Conservation (phyloP, 1,140 invertebrate genomes). For the Lepidostoma basale region DNA sequence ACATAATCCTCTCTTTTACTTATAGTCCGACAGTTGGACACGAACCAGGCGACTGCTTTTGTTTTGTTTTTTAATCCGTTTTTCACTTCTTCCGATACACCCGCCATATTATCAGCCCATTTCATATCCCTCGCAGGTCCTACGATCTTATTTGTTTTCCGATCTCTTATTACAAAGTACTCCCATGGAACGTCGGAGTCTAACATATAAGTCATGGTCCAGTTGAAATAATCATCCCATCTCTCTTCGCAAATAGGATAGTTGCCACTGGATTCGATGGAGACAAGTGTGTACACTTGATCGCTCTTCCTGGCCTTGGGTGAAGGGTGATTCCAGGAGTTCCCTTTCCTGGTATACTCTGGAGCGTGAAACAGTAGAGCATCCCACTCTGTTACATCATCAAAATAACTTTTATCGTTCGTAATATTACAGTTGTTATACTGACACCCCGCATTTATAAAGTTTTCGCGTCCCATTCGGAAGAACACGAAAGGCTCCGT, state of each 20-base stretch:
- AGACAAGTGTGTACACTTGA: slow-evolving; percentile 61
- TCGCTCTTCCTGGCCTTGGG: slow-evolving; percentile 45
- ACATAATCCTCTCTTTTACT: slow-evolving; percentile 66
- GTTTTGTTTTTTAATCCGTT: slow-evolving; percentile 50
- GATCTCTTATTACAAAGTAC: slow-evolving; percentile 58
- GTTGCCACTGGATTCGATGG: slow-evolving; percentile 59
- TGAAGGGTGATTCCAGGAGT: not conserved
- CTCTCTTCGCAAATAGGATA: slow-evolving; percentile 50
- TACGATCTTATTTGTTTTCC: slow-evolving; percentile 37
- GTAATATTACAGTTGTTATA: slow-evolving; percentile 54
- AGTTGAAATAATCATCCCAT: slow-evolving; percentile 63
- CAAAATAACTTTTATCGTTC: slow-evolving; percentile 49
- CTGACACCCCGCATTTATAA: slow-evolving; percentile 52
- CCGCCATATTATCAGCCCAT: slow-evolving; percentile 51
- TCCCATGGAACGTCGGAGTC: slow-evolving; percentile 61
- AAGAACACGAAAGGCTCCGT: slow-evolving; percentile 28
- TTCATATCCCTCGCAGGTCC: slow-evolving; percentile 52
- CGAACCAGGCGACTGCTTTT: slow-evolving; percentile 68
- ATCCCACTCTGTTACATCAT: slow-evolving; percentile 53
- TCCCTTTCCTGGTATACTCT: slow-evolving; percentile 44
- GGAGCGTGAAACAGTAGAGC: slow-evolving; percentile 57
- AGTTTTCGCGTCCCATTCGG: slow-evolving; percentile 48
- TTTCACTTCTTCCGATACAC: slow-evolving; percentile 48
- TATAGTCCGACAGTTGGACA: slow-evolving; percentile 67
- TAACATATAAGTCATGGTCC: slow-evolving; percentile 65